Conservation (phyloP, 1,140 invertebrate genomes). For the Tenebrio molitor region DNA sequence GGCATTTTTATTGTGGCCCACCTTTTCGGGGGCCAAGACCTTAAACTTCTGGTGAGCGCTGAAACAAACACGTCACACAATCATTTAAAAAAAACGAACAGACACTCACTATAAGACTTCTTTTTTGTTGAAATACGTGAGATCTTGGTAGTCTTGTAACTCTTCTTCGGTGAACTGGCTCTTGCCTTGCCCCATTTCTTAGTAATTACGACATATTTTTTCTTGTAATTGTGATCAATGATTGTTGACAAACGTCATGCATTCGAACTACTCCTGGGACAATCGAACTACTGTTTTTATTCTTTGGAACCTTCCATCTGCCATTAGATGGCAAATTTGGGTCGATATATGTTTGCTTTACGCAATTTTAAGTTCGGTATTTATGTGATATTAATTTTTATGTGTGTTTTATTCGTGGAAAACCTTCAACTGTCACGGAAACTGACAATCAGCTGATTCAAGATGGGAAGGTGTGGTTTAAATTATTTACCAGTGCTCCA, state of each 20-base stretch:
- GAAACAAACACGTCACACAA: constrained; percentile 59
- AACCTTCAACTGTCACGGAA: not conserved
- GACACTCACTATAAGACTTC: constrained; percentile 90
- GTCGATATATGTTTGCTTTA: too few species aligned
- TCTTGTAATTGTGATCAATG: not conserved
- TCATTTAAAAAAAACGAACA: constrained; percentile 46
- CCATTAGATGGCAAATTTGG: too few species aligned
- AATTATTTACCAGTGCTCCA: constrained; percentile 36
- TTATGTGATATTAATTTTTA: not conserved
- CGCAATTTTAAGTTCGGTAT: not conserved
- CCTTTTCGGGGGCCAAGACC: constrained; percentile 84
- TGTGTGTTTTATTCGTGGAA: not conserved
- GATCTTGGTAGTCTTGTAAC: constrained; percentile 91
- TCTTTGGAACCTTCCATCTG: too few species aligned
- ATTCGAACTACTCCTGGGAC: constrained; percentile 13
- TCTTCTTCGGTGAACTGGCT: constrained; percentile 91
- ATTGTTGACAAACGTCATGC: not conserved
- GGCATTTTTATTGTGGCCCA: constrained; percentile 87
- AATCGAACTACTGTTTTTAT: too few species aligned
- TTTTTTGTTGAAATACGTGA: constrained; percentile 92
- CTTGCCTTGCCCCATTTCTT: constrained; percentile 79
- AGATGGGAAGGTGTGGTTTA: constrained; percentile 31
- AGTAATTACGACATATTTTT: constrained; percentile 1
- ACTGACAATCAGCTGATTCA: constrained; percentile 32
- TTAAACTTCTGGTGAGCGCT: constrained; percentile 92